Percentiles rank a stretch among this genome's conserved stretches.
These are phyloP conservation scores for Apeira syringaria DNA, from an alignment of 2,888 invertebrate species.

Conservation along the genomic window DNA sequence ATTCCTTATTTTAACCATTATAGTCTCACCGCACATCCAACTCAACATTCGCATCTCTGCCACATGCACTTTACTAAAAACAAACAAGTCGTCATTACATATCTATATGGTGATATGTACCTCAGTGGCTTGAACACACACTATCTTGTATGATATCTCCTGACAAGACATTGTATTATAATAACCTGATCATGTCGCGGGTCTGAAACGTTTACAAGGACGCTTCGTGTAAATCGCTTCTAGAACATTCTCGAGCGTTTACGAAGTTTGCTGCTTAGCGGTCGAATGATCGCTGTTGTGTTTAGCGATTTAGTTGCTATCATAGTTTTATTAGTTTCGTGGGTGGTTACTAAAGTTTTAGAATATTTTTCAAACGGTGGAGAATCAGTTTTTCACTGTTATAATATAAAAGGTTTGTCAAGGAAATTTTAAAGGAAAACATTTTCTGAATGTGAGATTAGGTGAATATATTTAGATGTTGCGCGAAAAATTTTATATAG, in stretches of 20 bases:
- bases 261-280: constrained; percentile 36
- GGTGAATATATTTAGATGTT: too few species aligned
- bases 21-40: too few species aligned
- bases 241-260: constrained; percentile 48
- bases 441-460: too few species aligned
- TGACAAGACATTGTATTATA: constrained; percentile 26
- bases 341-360: background rate
- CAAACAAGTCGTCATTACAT: too few species aligned
- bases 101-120: too few species aligned
- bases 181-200: constrained; percentile 38
- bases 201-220: constrained; percentile 36
- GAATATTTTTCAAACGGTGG: background rate
- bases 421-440: too few species aligned
- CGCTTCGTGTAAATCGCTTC: constrained; percentile 46
- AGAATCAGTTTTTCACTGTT: too few species aligned
- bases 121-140: background rate
- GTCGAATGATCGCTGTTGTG: background rate
- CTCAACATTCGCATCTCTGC: too few species aligned
- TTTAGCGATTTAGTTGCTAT: background rate
- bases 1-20: too few species aligned
- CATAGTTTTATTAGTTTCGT: background rate
- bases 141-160: constrained; percentile 13
- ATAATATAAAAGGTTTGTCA: too few species aligned
- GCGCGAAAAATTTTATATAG: too few species aligned
- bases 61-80: too few species aligned